Evolutionary conservation across 2,113 vertebrate species (phyloP).

Genomic region (Xenus cinereus): DNA sequence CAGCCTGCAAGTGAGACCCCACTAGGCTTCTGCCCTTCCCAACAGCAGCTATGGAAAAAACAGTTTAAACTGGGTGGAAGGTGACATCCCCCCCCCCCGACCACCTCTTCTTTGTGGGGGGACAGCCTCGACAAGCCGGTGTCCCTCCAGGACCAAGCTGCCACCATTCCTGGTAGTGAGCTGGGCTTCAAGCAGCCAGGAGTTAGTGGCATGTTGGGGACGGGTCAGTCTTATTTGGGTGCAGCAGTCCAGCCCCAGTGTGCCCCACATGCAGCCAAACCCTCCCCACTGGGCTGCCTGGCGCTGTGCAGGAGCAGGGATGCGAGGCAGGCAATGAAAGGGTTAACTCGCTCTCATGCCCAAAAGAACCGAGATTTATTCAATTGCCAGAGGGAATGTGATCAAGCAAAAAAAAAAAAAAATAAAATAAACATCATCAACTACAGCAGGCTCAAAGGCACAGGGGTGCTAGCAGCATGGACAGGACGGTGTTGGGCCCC

Average conservation of each 20-base stretch:
- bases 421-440: neutral
- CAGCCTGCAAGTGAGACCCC: neutral
- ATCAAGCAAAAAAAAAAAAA: neutral
- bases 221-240: neutral
- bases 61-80: rapidly evolving
- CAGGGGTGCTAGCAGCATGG: neutral
- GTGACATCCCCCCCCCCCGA: neutral
- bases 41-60: neutral
- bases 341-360: neutral
- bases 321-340: neutral
- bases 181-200: neutral
- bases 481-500: neutral
- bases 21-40: neutral
- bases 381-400: conserved; percentile 1
- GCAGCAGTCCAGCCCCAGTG: neutral
- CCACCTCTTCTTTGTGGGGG: neutral
- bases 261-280: neutral
- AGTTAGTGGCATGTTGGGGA: neutral
- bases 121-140: neutral
- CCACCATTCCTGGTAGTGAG: too few relatives aligned
- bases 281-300: neutral
- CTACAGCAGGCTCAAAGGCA: conserved; percentile 40
- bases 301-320: neutral
- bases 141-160: neutral
- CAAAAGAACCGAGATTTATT: conserved; percentile 53